These are phyloP conservation scores for Petrocephalus microphthalmus DNA, from an alignment of 2,113 vertebrate species.

Conservation along the genomic window DNA sequence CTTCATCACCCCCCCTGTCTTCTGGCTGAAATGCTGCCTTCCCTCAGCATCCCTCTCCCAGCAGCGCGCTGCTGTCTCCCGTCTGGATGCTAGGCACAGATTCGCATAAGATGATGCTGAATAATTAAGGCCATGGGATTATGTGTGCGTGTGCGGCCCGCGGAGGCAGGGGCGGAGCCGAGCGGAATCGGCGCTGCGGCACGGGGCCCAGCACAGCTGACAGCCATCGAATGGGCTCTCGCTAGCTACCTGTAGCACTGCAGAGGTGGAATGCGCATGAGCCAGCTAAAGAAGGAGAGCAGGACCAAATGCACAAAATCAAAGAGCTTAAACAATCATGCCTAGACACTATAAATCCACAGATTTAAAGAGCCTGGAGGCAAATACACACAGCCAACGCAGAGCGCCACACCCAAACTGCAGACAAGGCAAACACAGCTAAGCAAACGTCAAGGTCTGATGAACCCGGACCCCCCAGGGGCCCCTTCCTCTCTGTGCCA, in stretches of 20 bases:
- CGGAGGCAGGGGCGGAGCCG: not conserved
- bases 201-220: not conserved
- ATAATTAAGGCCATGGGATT: slow-evolving; percentile 31
- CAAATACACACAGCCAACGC: not conserved
- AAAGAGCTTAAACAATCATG: not conserved
- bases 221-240: slow-evolving; percentile 17
- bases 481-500: not conserved
- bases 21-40: slow-evolving; percentile 21
- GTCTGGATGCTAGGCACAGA: not conserved
- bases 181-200: not conserved
- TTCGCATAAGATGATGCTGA: slow-evolving; percentile 16
- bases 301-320: not conserved
- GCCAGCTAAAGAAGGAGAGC: not conserved
- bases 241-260: not conserved
- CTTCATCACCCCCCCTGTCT: not conserved
- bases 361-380: not conserved
- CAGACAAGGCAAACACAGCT: not conserved
- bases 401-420: not conserved
- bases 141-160: slow-evolving; percentile 16
- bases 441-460: not conserved
- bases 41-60: slow-evolving; percentile 16
- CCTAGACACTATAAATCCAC: not conserved
- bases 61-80: slow-evolving; percentile 25
- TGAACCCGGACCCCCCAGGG: not conserved
- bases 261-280: not conserved